These are phyloP conservation scores for Megalops atlanticus DNA, from an alignment of 2,113 vertebrate genomes.

Conservation along the genomic window DNA sequence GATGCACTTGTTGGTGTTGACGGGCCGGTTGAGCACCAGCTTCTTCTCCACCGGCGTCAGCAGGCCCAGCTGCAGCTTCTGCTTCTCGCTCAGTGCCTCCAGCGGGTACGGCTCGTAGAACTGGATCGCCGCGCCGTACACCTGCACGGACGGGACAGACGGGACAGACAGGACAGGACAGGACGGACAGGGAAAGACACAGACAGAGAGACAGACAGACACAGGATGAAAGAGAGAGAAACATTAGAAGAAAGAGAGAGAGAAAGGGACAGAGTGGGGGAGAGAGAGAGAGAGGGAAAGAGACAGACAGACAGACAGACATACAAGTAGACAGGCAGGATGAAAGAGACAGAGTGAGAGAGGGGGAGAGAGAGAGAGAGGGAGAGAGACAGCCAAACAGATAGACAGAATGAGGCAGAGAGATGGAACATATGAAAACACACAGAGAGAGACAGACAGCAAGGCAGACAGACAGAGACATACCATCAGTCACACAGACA, in stretches of 20 bases:
- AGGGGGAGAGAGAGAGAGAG: too few relatives aligned
- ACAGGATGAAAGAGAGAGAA: not conserved
- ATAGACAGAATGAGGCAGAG: too few relatives aligned
- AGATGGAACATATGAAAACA: too few relatives aligned
- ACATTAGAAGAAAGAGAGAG: not conserved
- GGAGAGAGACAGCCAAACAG: too few relatives aligned
- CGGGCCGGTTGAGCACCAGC: constrained; percentile 79
- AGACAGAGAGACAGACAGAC: not conserved
- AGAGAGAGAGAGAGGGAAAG: not conserved
- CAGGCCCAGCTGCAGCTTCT: constrained; percentile 88
- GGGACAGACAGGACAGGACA: not conserved
- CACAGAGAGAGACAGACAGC: too few relatives aligned
- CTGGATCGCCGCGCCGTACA: constrained; percentile 96
- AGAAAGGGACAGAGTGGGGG: not conserved
- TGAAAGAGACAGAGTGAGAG: too few relatives aligned
- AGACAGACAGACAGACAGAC: not conserved
- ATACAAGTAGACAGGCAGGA: too few relatives aligned
- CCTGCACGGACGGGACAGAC: constrained; percentile 61
- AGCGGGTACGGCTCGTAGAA: constrained; percentile 89
- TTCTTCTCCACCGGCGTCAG: constrained; percentile 88
- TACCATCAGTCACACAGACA: too few relatives aligned
- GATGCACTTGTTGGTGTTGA: constrained; percentile 96
- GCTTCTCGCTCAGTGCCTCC: constrained; percentile 87
- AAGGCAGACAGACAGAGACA: too few relatives aligned
- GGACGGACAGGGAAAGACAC: not conserved